A percentile compares a stretch with the other conserved stretches of the same genome.
phyloP scores from a whole-genome alignment of 2,113 vertebrate genomes.

The Buteo buteo region DNA sequence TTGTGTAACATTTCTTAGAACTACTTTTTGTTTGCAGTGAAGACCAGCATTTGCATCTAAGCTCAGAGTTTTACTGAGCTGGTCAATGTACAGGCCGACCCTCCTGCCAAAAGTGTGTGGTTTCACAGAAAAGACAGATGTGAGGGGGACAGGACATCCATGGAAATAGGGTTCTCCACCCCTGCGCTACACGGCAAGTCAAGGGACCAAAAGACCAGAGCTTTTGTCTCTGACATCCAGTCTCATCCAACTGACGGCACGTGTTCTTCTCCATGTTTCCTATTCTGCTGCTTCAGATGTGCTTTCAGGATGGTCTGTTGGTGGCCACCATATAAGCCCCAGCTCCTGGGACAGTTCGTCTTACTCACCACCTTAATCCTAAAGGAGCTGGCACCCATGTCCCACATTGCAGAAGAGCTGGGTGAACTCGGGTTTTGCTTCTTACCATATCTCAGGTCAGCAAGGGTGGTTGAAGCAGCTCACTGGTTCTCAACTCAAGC shows the following conservation, averaged over 20 bases:
- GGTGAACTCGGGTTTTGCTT: background rate
- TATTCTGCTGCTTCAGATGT: background rate
- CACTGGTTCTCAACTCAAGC: background rate
- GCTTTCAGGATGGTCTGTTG: background rate
- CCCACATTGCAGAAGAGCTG: background rate
- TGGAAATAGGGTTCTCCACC: background rate
- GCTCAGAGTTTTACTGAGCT: background rate
- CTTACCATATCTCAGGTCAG: background rate
- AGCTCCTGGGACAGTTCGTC: background rate
- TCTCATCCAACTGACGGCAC: background rate
- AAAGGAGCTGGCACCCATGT: background rate
- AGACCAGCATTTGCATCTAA: background rate
- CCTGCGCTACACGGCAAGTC: accelerated
- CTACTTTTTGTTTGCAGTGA: background rate
- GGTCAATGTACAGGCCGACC: no score
- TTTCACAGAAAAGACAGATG: background rate
- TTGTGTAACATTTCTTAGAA: background rate
- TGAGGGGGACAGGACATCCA: background rate
- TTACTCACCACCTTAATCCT: background rate
- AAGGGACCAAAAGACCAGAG: background rate
- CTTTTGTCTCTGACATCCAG: background rate
- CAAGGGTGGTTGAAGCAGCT: background rate
- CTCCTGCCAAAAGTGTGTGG: background rate
- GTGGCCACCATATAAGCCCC: background rate
- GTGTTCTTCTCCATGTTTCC: background rate